Conservation (phyloP, 2,797 vertebrate species). For the Acridotheres tristis region DNA sequence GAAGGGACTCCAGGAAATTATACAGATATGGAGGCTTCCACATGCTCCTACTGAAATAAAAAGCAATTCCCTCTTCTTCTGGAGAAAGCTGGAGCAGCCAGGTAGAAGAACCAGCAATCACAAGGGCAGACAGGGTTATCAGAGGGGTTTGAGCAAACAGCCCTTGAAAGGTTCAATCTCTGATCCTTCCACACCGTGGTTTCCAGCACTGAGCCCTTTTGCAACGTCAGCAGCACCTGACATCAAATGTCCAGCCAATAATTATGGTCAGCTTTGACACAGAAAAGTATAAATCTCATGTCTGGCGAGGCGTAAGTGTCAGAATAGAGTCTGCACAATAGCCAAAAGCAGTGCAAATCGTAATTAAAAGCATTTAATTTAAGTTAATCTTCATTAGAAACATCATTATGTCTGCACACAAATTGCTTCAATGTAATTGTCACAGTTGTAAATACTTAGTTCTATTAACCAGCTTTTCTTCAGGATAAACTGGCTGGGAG, state of each 20-base stretch:
- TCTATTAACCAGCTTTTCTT: constrained; percentile 40
- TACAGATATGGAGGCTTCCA: neutral
- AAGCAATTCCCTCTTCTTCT: neutral
- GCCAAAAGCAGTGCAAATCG: constrained; percentile 68
- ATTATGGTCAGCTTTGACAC: constrained; percentile 63
- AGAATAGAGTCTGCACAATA: constrained; percentile 49
- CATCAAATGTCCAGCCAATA: constrained; percentile 43
- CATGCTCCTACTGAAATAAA: neutral
- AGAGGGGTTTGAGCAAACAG: neutral
- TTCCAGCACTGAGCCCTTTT: constrained; percentile 11
- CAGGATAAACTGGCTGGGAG: neutral
- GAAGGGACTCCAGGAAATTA: neutral
- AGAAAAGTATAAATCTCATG: constrained; percentile 67
- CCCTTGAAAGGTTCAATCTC: neutral
- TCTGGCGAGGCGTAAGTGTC: constrained; percentile 52
- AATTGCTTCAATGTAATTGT: constrained; percentile 59
- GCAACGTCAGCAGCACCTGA: neutral
- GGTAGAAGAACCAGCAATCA: neutral
- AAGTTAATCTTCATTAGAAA: constrained; percentile 78
- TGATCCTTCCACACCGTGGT: neutral
- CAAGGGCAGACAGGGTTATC: neutral
- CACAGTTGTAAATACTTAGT: constrained; percentile 65
- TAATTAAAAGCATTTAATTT: constrained; percentile 78
- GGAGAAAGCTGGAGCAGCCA: neutral
- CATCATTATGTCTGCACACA: constrained; percentile 55